phyloP scores from a whole-genome alignment of 2,797 vertebrate species.

The Phrynocephalus vlangalii region DNA sequence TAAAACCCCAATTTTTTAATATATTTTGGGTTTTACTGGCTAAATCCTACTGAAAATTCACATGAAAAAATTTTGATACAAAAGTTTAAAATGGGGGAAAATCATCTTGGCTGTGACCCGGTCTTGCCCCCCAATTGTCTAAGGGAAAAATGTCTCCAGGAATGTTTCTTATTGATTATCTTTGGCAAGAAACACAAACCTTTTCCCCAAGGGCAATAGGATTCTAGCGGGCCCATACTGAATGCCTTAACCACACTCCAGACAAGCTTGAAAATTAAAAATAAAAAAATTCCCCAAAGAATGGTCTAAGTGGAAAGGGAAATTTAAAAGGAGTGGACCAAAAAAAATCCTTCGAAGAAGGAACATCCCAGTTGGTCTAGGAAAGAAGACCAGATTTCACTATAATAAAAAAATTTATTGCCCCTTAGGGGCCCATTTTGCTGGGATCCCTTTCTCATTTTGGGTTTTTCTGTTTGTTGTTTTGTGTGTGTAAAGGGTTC shows the following conservation, averaged over 20 bases:
- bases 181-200: no score
- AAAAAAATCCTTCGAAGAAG: neutral
- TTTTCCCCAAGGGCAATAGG: neutral
- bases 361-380: neutral
- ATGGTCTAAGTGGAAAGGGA: neutral
- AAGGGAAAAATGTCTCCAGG: no score
- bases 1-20: neutral
- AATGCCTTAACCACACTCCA: neutral
- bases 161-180: neutral
- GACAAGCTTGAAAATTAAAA: neutral
- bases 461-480: neutral
- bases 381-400: neutral
- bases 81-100: no score
- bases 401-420: neutral
- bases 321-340: neutral
- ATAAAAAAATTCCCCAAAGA: neutral
- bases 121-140: no score
- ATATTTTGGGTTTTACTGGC: neutral
- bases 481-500: neutral
- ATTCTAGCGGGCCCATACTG: neutral
- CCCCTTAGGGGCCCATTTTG: no score
- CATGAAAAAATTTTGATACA: neutral
- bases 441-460: neutral
- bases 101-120: no score
- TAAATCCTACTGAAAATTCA: neutral